Evolutionary conservation across 2,797 vertebrate species (phyloP).

Genomic region (Pangasius larnaudii): DNA sequence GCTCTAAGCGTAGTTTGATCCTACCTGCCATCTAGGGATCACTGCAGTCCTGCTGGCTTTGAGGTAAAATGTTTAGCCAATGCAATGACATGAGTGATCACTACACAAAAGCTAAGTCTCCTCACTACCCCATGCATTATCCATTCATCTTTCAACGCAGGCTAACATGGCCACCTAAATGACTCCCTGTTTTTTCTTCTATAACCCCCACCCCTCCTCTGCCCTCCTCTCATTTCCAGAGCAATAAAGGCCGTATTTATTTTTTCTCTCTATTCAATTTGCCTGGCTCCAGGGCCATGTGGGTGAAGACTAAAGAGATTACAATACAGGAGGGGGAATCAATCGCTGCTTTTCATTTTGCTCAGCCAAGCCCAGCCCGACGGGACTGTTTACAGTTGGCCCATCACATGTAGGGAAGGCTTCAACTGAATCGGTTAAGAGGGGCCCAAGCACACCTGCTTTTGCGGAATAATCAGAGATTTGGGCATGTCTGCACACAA

Average conservation of each 20-base stretch:
- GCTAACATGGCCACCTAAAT: conserved; percentile 63
- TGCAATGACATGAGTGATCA: conserved; percentile 57
- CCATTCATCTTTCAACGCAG: conserved; percentile 67
- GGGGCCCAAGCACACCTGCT: conserved; percentile 56
- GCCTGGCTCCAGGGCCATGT: conserved; percentile 64
- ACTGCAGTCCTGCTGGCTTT: neutral
- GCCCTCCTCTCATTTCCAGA: conserved; percentile 62
- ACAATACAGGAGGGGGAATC: conserved; percentile 74
- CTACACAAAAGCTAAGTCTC: conserved; percentile 55
- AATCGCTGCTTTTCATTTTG: conserved; percentile 70
- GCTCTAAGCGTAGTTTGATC: neutral
- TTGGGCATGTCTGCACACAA: conserved; percentile 8
- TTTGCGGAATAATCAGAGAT: conserved; percentile 22
- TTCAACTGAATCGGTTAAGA: conserved; percentile 34
- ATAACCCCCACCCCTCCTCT: conserved; percentile 18
- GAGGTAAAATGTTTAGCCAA: conserved; percentile 48
- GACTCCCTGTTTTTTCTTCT: conserved; percentile 18
- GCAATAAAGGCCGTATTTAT: conserved; percentile 74
- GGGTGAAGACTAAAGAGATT: conserved; percentile 70
- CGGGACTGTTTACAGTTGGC: conserved; percentile 62
- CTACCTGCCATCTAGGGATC: conserved; percentile 2
- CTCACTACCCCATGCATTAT: conserved; percentile 66
- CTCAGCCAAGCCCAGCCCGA: conserved; percentile 46
- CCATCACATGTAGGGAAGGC: conserved; percentile 52
- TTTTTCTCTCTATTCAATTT: conserved; percentile 73